A percentile compares a stretch with the other conserved stretches of the same genome.
These are phyloP conservation scores for Ernsta delagoae DNA, from an alignment of 2,888 invertebrate species.

Conservation along the genomic window DNA sequence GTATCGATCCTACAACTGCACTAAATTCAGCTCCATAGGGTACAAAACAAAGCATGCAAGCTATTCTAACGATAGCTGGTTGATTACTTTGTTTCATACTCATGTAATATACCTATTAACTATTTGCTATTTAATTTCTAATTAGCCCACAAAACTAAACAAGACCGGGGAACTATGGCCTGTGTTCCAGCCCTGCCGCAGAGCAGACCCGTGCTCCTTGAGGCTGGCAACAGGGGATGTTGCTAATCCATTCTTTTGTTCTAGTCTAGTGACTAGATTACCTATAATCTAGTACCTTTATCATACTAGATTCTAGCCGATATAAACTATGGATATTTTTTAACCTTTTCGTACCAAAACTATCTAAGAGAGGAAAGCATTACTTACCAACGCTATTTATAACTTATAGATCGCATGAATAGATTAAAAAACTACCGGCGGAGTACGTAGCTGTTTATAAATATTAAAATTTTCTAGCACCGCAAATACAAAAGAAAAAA, in stretches of 20 bases:
- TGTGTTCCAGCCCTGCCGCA: too few relatives aligned
- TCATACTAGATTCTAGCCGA: too few relatives aligned
- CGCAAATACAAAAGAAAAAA: slow-evolving; percentile 12
- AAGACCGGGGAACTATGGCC: background rate
- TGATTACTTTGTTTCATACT: background rate
- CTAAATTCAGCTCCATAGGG: slow-evolving; percentile 30
- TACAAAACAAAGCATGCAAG: slow-evolving; percentile 20
- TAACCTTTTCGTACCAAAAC: too few relatives aligned
- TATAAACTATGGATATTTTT: too few relatives aligned
- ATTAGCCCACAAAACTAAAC: background rate
- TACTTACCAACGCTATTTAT: background rate
- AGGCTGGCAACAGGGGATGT: slow-evolving; percentile 1
- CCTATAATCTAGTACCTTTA: too few relatives aligned
- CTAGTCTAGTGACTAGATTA: too few relatives aligned
- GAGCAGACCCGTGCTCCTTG: background rate
- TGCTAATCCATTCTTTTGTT: too few relatives aligned
- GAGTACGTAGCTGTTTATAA: too few relatives aligned
- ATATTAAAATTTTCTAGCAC: too few relatives aligned
- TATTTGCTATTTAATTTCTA: too few relatives aligned
- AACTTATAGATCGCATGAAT: background rate
- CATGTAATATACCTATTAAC: too few relatives aligned
- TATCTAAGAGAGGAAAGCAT: too few relatives aligned
- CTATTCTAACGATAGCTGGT: background rate
- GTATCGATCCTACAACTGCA: slow-evolving; percentile 35
- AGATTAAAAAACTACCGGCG: background rate